Evolutionary conservation across 1,140 invertebrate species (phyloP).

Genomic region (Sitobion miscanthi): DNA sequence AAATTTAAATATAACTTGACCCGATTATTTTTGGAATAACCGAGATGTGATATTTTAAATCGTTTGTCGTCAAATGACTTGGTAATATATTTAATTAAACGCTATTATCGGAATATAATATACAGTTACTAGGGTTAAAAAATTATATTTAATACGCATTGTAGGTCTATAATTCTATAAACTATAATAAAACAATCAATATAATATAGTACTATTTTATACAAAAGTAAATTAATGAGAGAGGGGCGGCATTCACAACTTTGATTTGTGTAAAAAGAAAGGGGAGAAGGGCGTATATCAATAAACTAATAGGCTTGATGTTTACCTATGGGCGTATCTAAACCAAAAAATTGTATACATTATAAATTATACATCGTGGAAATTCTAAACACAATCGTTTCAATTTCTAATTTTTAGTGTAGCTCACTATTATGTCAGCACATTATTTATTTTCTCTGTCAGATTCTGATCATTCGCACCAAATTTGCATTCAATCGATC

Average conservation of each 20-base stretch:
- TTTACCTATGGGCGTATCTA: not conserved
- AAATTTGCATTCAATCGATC: not conserved
- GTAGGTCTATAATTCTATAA: no score
- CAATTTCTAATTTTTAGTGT: not conserved
- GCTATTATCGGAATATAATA: not conserved
- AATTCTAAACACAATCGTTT: not conserved
- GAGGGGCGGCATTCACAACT: not conserved
- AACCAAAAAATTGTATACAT: not conserved
- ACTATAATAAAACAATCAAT: not conserved
- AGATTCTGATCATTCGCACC: not conserved
- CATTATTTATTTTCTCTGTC: no score
- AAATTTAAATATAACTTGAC: not conserved
- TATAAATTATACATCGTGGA: not conserved
- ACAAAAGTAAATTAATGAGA: not conserved
- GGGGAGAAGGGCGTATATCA: not conserved
- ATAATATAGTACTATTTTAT: not conserved
- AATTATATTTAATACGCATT: no score
- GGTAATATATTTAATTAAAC: not conserved
- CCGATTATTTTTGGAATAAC: not conserved
- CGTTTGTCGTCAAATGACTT: not conserved
- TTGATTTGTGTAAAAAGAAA: not conserved
- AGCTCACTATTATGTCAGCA: not conserved
- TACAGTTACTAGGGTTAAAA: no score
- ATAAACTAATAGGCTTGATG: not conserved
- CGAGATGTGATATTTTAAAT: not conserved